Evolutionary conservation across 2,797 vertebrate genomes (phyloP).

Genomic region (Australoheros facetus): DNA sequence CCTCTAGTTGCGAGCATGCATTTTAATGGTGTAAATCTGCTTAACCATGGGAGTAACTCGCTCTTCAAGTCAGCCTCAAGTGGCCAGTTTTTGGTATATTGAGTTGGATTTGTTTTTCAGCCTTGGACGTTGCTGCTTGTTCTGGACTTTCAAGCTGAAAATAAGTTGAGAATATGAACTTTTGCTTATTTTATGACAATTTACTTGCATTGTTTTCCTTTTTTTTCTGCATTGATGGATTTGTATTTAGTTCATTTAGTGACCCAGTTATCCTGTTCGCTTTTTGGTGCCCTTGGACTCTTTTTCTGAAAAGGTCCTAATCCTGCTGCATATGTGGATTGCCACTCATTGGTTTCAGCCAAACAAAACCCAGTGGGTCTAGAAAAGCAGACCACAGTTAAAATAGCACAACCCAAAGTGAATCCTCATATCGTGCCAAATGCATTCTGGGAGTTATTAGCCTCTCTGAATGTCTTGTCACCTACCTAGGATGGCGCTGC

Average conservation of each 20-base stretch:
- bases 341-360: neutral
- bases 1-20: too few relatives aligned
- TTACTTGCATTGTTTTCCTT: neutral
- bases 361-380: neutral
- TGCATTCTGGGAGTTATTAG: conserved; percentile 19
- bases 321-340: neutral
- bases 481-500: neutral
- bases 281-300: neutral
- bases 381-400: neutral
- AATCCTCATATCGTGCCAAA: neutral
- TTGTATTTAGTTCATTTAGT: neutral
- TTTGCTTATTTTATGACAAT: neutral
- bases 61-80: too few relatives aligned
- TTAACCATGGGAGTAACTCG: too few relatives aligned
- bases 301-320: neutral
- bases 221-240: neutral
- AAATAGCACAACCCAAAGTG: conserved; percentile 6
- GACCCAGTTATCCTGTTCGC: neutral
- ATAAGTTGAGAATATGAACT: neutral
- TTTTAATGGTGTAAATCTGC: too few relatives aligned
- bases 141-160: neutral
- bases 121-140: neutral
- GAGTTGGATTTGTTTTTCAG: too few relatives aligned
- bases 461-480: neutral
- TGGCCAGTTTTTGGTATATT: too few relatives aligned